Base-by-base conservation (phyloP, 2,113 vertebrate species). In the Entomyzon cyanotis region DNA sequence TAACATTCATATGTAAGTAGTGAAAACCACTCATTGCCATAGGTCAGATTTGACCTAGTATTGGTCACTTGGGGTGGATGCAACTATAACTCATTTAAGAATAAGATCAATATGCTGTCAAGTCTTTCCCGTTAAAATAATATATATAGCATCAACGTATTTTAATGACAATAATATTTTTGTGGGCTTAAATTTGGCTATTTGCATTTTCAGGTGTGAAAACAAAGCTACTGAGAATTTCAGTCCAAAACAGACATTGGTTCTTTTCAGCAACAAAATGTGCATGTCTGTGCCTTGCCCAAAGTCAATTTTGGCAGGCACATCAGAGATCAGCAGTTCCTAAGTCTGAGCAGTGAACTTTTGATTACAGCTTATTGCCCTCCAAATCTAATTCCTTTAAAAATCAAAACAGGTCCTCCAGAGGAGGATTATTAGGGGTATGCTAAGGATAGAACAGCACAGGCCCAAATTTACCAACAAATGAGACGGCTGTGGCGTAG, bases 371-470 rank as follows among this genome's bases (percentile, higher is more conserved):
- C 22, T 77, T 92, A 89, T 89, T 92, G 31, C 60, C 37, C 22
- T 74, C 52, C 68, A 85, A 84, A 87, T 35, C 28, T 62, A 89
- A 94, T 87, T 94, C 69, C 37, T 91, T 84, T 46, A 81, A 93
- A 91, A 84, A 78, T 81, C 79, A 93, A 84, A 92, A 30, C 37
- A 81, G 50, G 60, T 83, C 56, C 60, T 91, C 27, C 52, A 60
- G 42, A 89, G 81, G 15, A 89, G 52, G 80, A 84, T 91, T 81
- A 53, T 63, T 70, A 64, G 31, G 47, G 19, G 52, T 90, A 71
- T 93, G 86, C n/a, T 75, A 78, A 86, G 71, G 90, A 92, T 67
- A 95, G 71, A n/a, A 86, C 64, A 94, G 60, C 59, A 67, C 60
- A 81, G 23, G 25, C 44, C 83, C 64, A 73, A 49, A 37, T 77